A percentile compares a stretch with the other conserved stretches of the same genome.
Evolutionary conservation across 2,888 invertebrate genomes (phyloP).

Genomic region (Tetramorium bicarinatum): DNA sequence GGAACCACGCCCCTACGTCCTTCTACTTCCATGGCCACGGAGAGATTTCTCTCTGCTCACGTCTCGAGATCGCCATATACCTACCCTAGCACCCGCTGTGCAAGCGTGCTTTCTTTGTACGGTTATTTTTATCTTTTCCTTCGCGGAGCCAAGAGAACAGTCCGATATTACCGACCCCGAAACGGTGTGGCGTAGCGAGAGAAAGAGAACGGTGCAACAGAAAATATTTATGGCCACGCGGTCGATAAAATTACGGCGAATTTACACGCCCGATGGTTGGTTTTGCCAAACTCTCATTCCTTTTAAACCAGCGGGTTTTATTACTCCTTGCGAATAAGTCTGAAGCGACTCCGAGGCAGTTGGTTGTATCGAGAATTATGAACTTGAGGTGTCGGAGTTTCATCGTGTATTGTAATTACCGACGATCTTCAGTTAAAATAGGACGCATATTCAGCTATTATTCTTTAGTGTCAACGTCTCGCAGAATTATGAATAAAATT

Average conservation of each 20-base stretch:
- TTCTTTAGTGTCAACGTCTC: slow-evolving; percentile 28
- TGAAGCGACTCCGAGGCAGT: neutral
- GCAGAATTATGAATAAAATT: slow-evolving; percentile 33
- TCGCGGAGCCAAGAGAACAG: slow-evolving; percentile 47
- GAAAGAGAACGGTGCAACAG: slow-evolving; percentile 27
- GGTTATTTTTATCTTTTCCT: slow-evolving; percentile 58
- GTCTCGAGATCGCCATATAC: slow-evolving; percentile 60
- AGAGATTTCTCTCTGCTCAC: slow-evolving; percentile 55
- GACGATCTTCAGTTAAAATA: slow-evolving; percentile 7
- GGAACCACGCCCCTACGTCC: slow-evolving; percentile 68
- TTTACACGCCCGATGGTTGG: slow-evolving; percentile 50
- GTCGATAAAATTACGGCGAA: slow-evolving; percentile 55
- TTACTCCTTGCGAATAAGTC: slow-evolving; percentile 17
- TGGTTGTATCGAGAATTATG: slow-evolving; percentile 24
- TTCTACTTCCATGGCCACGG: slow-evolving; percentile 59
- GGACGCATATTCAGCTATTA: slow-evolving; percentile 1
- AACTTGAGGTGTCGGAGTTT: neutral
- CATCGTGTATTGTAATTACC: slow-evolving; percentile 21
- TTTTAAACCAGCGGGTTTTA: slow-evolving; percentile 41
- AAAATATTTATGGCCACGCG: slow-evolving; percentile 52
- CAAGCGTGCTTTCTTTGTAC: slow-evolving; percentile 51
- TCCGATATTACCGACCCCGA: slow-evolving; percentile 55
- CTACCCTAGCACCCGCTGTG: slow-evolving; percentile 45
- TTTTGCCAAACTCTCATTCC: slow-evolving; percentile 38
- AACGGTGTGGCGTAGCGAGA: slow-evolving; percentile 30